A percentile compares a stretch with the other conserved stretches of the same genome.
phyloP scores from a whole-genome alignment of 2,113 vertebrate species.

The Atrichornis clamosus region DNA sequence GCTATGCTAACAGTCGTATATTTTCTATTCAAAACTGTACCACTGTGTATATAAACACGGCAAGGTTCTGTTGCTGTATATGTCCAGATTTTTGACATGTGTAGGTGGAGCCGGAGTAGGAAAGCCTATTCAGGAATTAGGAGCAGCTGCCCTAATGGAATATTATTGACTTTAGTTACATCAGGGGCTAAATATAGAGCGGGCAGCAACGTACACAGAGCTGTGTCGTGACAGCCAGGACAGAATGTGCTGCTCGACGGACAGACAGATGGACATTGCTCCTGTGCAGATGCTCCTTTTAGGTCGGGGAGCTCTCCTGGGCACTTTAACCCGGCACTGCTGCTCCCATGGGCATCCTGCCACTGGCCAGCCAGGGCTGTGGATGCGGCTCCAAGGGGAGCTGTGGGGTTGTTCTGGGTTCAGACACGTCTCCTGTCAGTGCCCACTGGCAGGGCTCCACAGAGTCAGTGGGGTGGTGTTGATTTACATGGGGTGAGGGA shows the following conservation, averaged over 20 bases:
- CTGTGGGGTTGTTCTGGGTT: neutral
- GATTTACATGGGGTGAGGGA: neutral
- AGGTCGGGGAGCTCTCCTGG: neutral
- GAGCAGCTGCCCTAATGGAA: slow-evolving; percentile 60
- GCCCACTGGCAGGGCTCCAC: neutral
- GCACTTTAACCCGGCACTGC: fast-evolving
- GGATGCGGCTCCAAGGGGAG: neutral
- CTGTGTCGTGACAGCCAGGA: slow-evolving; percentile 23
- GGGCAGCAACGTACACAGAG: neutral
- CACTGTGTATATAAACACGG: slow-evolving; percentile 28
- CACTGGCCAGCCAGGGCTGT: neutral
- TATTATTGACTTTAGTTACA: slow-evolving; percentile 68
- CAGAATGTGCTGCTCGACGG: slow-evolving; percentile 30
- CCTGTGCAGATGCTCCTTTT: neutral
- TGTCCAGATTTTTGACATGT: slow-evolving; percentile 24
- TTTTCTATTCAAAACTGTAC: slow-evolving; percentile 41
- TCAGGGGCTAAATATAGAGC: slow-evolving; percentile 71
- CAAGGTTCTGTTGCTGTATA: slow-evolving; percentile 31
- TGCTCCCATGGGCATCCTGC: fast-evolving
- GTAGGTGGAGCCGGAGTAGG: neutral
- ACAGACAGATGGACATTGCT: neutral
- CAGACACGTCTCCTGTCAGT: fast-evolving
- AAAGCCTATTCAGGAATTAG: slow-evolving; percentile 37
- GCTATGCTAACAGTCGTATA: slow-evolving; percentile 18
- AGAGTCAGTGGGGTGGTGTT: fast-evolving